Evolutionary conservation across 2,888 invertebrate genomes (phyloP), one percentile per base, ranked within the genome.

Genomic region (Oscheius sp.): DNA sequence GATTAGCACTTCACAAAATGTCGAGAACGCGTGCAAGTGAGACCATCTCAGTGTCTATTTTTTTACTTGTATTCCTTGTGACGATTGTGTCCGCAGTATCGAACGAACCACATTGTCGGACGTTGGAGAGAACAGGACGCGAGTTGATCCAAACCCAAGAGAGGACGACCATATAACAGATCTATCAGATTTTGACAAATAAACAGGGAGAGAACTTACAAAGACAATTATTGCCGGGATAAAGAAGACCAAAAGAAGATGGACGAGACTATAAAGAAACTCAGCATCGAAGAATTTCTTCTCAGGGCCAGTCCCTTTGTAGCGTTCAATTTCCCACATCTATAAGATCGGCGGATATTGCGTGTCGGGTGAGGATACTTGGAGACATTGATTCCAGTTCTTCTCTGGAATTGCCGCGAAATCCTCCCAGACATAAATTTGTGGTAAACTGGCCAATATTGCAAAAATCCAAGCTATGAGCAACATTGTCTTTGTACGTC

Each of bases 101-200:
- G 45, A 75, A 52, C 46, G 64, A 55, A 72, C 72, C 66, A 43
- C 56, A 59, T 45, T 70, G 58, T 45, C 59, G 43, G 23, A 70
- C 70, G 9, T 64, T 46, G 21, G 75, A 76, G 21, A 83, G 76
- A 7, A 83, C 81, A 7, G 87, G 86, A 23, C 81, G 77, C 41
- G 85, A 85, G 76, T 87, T 87, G 61, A 86, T 73, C 78, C 83
- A 87, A 9, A 87, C 87, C 87, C 87, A 87, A 13, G 84, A 78
- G 56, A 87, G 81, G 9, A 87, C 86, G 53, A 85, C 76, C 61
- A 85, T 68, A 70, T 87, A 87, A 74, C 79, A 82, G 21, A 85
- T 55, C 86, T 86, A 76, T 41, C 80, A 56, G 5, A 49, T 49
- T 49, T 18, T 21, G 13, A 49, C 5, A 18, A 18, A 7, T 13